Percentiles rank a stretch among this genome's conserved stretches.
These are phyloP conservation scores for Diceros bicornis DNA, from an alignment of 2,797 vertebrate species.

Conservation along the genomic window DNA sequence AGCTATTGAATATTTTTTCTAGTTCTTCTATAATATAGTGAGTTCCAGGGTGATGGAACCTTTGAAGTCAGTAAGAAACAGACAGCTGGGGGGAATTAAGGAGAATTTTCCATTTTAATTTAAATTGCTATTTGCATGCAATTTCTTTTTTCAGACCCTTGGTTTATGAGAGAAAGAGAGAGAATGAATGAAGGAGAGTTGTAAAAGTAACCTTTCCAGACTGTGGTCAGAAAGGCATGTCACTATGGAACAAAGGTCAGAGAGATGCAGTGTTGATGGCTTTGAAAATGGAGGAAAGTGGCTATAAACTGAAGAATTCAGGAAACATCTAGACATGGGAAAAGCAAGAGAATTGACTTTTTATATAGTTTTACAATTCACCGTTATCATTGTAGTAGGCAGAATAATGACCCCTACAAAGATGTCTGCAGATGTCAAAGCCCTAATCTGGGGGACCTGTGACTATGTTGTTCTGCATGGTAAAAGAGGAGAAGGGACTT, in stretches of 20 bases:
- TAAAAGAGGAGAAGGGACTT: neutral
- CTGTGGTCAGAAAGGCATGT: neutral
- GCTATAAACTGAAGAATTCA: neutral
- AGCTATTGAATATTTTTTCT: neutral
- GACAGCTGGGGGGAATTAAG: neutral
- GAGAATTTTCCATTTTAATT: constrained; percentile 31
- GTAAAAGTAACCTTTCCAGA: neutral
- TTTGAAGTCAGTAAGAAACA: neutral
- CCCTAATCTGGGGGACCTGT: no score
- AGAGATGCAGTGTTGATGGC: neutral
- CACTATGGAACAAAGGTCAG: neutral
- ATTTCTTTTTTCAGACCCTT: constrained; percentile 6
- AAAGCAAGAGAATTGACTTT: neutral
- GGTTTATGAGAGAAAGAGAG: neutral
- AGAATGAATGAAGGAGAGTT: neutral
- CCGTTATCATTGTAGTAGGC: neutral
- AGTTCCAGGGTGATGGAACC: neutral
- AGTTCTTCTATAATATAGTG: neutral
- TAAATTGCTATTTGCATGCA: constrained; percentile 21
- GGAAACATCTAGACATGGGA: neutral
- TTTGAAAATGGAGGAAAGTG: neutral
- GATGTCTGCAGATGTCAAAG: neutral
- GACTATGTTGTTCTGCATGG: neutral
- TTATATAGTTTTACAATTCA: neutral
- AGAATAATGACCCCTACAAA: neutral